These are phyloP conservation scores for Lordiphosa collinella DNA, from an alignment of 1,140 invertebrate species.

Conservation along the genomic window DNA sequence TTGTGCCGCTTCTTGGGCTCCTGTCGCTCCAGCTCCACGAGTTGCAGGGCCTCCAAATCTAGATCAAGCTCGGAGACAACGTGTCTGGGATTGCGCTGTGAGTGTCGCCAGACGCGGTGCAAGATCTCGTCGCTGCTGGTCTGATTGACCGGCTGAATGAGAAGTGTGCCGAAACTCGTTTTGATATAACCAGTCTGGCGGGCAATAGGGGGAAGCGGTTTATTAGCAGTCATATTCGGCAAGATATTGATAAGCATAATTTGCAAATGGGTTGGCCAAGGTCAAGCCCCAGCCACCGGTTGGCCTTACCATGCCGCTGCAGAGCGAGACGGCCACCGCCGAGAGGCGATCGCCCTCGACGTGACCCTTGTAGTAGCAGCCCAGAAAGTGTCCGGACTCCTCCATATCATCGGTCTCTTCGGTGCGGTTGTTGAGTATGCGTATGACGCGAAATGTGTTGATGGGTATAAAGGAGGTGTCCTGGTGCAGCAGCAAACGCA, in stretches of 20 bases:
- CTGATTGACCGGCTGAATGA: constrained; percentile 83
- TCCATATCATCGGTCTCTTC: constrained; percentile 68
- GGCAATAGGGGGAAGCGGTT: constrained; percentile 6
- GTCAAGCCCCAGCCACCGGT: constrained; percentile 34
- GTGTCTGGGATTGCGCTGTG: constrained; percentile 69
- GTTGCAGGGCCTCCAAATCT: constrained; percentile 52
- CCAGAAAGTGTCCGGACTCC: constrained; percentile 79
- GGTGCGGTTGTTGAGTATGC: constrained; percentile 81
- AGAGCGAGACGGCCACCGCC: constrained; percentile 85
- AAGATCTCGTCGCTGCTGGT: constrained; percentile 70
- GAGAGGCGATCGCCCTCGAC: constrained; percentile 85
- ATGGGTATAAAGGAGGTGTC: constrained; percentile 82
- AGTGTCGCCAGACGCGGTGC: constrained; percentile 72
- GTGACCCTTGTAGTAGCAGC: constrained; percentile 86
- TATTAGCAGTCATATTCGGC: constrained; percentile 68
- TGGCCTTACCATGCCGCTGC: constrained; percentile 85
- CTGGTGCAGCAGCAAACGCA: constrained; percentile 82
- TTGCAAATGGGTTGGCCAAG: constrained; percentile 51
- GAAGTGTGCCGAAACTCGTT: constrained; percentile 83
- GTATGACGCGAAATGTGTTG: constrained; percentile 82
- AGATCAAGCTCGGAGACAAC: constrained; percentile 65
- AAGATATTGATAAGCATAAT: constrained; percentile 67
- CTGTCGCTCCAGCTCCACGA: constrained; percentile 18
- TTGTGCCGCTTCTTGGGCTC: constrained; percentile 38
- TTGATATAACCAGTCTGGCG: constrained; percentile 84